Evolutionary conservation across 2,888 invertebrate species (phyloP).

Genomic region (Hirtodrosophila confusa): DNA sequence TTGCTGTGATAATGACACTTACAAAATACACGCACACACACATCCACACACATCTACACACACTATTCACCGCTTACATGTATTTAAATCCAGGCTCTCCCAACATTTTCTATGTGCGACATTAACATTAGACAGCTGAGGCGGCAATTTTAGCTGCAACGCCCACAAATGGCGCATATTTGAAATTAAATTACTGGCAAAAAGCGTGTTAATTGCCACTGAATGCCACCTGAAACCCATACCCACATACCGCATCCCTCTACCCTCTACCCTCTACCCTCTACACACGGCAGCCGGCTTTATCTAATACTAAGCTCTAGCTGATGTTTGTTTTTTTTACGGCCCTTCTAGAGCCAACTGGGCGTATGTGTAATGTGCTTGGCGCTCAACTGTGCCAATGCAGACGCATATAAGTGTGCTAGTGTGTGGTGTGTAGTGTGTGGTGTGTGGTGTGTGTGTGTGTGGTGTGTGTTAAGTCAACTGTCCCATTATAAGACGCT

Average conservation of each 20-base stretch:
- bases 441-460: constrained; percentile 14
- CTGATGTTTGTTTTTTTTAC: constrained; percentile 15
- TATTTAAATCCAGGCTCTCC: background rate
- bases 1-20: constrained; percentile 79
- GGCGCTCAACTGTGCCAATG: constrained; percentile 66
- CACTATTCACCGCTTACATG: too few relatives aligned
- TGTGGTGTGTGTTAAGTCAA: constrained; percentile 26
- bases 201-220: constrained; percentile 79
- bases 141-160: constrained; percentile 41
- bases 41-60: constrained; percentile 11
- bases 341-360: constrained; percentile 47
- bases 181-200: constrained; percentile 78
- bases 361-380: constrained; percentile 77
- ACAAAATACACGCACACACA: constrained; percentile 34
- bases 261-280: background rate
- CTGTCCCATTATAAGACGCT: constrained; percentile 20
- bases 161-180: constrained; percentile 61
- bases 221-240: constrained; percentile 43
- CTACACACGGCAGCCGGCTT: constrained; percentile 2
- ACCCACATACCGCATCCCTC: too few relatives aligned
- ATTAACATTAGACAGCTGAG: constrained; percentile 54
- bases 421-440: constrained; percentile 14
- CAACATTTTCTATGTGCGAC: constrained; percentile 17
- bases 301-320: constrained; percentile 46
- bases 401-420: constrained; percentile 25